Conservation (phyloP, 2,888 invertebrate species). For the Dicyrtoma fusca region DNA sequence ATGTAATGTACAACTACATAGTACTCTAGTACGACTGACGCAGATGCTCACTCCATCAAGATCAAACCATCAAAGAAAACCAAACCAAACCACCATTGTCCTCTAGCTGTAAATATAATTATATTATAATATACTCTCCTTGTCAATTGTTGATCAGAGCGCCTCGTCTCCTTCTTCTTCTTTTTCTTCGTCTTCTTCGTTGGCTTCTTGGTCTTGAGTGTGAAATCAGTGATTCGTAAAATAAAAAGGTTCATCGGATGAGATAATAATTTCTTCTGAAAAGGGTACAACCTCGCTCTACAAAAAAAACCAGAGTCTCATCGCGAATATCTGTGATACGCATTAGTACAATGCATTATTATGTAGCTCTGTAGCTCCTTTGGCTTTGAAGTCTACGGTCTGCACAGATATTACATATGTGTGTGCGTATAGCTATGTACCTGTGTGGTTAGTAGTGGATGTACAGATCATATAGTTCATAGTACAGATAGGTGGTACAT, state of each 20-base stretch:
- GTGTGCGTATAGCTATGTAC: neutral
- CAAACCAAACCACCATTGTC: neutral
- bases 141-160: neutral
- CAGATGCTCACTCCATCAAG: too few species aligned
- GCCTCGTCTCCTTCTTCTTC: neutral
- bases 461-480: too few species aligned
- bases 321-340: neutral
- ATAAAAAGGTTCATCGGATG: neutral
- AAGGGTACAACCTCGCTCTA: conserved; percentile 14
- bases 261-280: conserved; percentile 3
- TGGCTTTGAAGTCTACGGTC: too few species aligned
- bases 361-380: too few species aligned
- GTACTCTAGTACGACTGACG: too few species aligned
- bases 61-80: too few species aligned
- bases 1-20: too few species aligned
- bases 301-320: neutral
- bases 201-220: neutral
- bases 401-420: too few species aligned
- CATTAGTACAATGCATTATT: too few species aligned
- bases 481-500: too few species aligned
- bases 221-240: conserved; percentile 5
- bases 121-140: neutral
- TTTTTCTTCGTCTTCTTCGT: neutral
- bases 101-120: too few species aligned
- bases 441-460: too few species aligned